A percentile compares a stretch with the other conserved stretches of the same genome.
These are phyloP conservation scores for Coelinius sp. DNA, from an alignment of 2,888 invertebrate genomes.

Conservation along the genomic window DNA sequence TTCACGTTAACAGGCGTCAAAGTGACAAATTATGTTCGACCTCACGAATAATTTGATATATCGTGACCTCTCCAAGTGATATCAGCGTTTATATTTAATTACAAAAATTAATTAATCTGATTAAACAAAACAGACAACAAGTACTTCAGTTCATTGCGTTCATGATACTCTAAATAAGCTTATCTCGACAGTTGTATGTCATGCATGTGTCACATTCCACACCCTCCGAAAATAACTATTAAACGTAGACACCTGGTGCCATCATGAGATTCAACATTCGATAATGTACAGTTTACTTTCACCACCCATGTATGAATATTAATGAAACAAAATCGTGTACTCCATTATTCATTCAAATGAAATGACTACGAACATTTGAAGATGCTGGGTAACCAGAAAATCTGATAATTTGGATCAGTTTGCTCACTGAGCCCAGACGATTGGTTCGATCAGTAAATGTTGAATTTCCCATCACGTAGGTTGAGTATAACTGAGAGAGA, in stretches of 20 bases:
- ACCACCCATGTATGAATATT: background rate
- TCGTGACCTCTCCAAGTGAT: conserved; percentile 29
- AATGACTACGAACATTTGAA: background rate
- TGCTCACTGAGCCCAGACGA: background rate
- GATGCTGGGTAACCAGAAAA: background rate
- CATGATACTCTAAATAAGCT: background rate
- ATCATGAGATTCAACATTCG: background rate
- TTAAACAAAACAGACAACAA: background rate
- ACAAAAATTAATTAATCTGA: background rate
- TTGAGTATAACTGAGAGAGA: conserved; percentile 9
- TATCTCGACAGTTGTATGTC: background rate
- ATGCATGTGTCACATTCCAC: background rate
- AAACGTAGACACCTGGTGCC: background rate
- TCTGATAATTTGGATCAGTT: conserved; percentile 2
- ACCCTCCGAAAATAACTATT: background rate
- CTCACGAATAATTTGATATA: background rate
- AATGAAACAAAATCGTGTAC: background rate
- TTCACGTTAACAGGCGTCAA: conserved; percentile 56
- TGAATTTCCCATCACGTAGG: conserved; percentile 49
- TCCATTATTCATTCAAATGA: background rate
- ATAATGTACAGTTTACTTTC: background rate
- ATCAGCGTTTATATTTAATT: conserved; percentile 48
- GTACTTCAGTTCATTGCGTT: background rate
- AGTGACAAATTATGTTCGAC: conserved; percentile 56
- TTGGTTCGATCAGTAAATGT: conserved; percentile 20